Evolutionary conservation across 2,113 vertebrate genomes (phyloP).

Genomic region (Dinomys branickii): DNA sequence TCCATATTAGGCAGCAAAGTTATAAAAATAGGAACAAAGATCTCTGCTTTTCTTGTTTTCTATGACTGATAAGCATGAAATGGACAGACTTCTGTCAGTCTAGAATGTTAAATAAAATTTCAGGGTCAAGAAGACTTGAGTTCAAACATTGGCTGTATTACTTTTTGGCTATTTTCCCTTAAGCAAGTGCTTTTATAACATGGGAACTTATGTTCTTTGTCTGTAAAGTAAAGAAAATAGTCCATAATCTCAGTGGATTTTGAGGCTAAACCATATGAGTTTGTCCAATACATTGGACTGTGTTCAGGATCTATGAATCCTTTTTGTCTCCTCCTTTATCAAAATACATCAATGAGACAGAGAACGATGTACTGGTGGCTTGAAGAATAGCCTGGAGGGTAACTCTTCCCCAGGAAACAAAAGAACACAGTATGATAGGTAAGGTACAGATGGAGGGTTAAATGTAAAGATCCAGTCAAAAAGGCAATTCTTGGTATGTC

Average conservation of each 20-base stretch:
- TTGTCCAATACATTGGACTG: not conserved
- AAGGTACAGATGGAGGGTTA: not conserved
- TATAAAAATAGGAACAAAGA: not conserved
- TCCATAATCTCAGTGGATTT: not conserved
- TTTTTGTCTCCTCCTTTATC: not conserved
- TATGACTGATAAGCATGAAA: not conserved
- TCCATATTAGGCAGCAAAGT: not conserved
- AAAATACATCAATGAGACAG: not conserved
- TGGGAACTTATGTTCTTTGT: not conserved
- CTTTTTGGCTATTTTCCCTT: not conserved
- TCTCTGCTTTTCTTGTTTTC: not conserved
- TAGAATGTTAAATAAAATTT: conserved; percentile 3
- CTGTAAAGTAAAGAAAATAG: not conserved
- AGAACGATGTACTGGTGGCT: not conserved
- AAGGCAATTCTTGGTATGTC: not conserved
- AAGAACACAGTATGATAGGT: not conserved
- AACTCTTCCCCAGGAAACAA: not conserved
- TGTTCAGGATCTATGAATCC: not conserved
- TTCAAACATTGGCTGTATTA: not conserved
- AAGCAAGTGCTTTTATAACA: not conserved
- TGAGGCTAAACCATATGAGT: not conserved
- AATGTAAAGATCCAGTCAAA: not conserved
- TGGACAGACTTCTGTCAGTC: not conserved
- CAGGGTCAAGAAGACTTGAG: not conserved
- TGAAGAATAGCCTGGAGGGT: not conserved